These are phyloP conservation scores for Hydractinia echinata DNA, from an alignment of 30 jellyfish, hydroid and myxozoan species.

Conservation along the genomic window DNA sequence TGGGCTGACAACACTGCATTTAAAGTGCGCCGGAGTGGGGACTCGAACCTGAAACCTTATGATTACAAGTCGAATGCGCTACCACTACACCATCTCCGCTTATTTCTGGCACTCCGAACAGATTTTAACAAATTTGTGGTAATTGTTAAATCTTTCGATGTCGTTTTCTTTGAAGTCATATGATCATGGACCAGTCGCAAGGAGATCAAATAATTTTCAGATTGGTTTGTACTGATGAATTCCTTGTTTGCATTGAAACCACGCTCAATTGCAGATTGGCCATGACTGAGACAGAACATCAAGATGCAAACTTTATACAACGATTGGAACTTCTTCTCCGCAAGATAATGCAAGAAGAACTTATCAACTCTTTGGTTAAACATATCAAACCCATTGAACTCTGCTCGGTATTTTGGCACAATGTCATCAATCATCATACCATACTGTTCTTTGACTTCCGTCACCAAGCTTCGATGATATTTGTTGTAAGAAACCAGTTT, in stretches of 20 bases:
- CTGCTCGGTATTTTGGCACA: background rate
- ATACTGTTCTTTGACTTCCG: background rate
- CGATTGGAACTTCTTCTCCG: background rate
- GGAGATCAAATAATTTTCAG: conserved; percentile 8
- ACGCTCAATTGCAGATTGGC: conserved; percentile 29
- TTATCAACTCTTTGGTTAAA: background rate
- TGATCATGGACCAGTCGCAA: conserved; percentile 7
- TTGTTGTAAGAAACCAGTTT: background rate
- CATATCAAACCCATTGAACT: background rate
- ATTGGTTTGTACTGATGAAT: background rate
- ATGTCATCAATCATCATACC: background rate
- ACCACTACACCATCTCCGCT: too few relatives aligned
- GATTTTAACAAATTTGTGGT: background rate
- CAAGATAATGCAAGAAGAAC: background rate
- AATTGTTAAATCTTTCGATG: background rate
- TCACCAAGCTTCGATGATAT: background rate
- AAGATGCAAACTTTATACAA: background rate
- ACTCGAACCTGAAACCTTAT: too few relatives aligned
- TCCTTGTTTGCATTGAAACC: conserved; percentile 27
- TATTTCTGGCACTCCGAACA: background rate
- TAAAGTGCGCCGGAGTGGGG: too few relatives aligned
- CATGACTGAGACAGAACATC: conserved; percentile 25
- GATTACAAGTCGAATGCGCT: too few relatives aligned
- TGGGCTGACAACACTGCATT: too few relatives aligned
- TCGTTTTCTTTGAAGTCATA: background rate